Evolutionary conservation across 2,113 vertebrate genomes (phyloP).

Genomic region (Ondatra zibethicus): DNA sequence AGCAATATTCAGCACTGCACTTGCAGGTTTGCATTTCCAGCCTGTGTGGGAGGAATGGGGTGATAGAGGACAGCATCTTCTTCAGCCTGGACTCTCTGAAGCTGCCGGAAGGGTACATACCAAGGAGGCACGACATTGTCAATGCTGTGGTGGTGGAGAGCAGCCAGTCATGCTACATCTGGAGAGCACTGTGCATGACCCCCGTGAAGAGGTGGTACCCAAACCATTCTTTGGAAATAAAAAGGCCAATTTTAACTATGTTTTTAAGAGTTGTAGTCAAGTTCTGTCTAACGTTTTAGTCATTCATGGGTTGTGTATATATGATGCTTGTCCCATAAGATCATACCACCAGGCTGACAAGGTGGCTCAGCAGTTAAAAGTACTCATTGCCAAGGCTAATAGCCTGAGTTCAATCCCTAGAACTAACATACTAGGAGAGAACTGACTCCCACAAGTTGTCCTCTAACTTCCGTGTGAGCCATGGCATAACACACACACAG

Average conservation of each 20-base stretch:
- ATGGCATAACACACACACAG: not conserved
- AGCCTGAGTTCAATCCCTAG: not conserved
- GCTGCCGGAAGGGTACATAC: conserved; percentile 90
- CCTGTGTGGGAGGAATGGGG: conserved; percentile 89
- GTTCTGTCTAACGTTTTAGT: not conserved
- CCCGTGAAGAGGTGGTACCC: conserved; percentile 87
- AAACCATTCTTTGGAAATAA: not conserved
- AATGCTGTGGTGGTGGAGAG: conserved; percentile 94
- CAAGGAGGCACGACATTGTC: conserved; percentile 88
- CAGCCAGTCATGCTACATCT: conserved; percentile 92
- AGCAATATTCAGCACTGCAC: not conserved
- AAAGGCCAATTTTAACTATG: not conserved
- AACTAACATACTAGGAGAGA: not conserved
- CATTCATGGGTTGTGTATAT: not conserved
- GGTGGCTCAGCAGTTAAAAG: not conserved
- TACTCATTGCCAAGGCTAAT: not conserved
- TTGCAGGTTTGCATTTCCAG: conserved; percentile 91
- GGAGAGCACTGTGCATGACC: conserved; percentile 95
- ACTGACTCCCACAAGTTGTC: not conserved
- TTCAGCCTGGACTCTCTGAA: conserved; percentile 93
- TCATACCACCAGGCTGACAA: not conserved
- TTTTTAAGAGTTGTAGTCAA: not conserved
- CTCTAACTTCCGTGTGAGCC: not conserved
- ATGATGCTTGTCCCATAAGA: not conserved
- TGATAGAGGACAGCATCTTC: conserved; percentile 92